Evolutionary conservation across 1,140 invertebrate species (phyloP), one percentile per base, ranked within the genome.

Genomic region (Drosophila carrolli): DNA sequence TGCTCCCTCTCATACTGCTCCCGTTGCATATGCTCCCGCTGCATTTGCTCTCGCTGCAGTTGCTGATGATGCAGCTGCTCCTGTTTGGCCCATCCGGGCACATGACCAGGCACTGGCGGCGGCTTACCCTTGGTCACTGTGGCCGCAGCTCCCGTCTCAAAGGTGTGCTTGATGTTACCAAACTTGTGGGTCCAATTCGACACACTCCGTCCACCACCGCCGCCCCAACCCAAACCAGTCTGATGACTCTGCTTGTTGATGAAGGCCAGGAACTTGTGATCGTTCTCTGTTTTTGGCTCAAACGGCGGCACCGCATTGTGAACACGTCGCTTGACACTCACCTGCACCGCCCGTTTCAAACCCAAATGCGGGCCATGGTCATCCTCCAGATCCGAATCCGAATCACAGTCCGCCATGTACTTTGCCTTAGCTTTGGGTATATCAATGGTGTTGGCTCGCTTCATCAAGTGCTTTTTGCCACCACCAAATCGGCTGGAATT

Each of bases 371-470:
- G 84, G 19, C 83, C 92, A 56, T 71, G 90, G 62, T 56, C 91
- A 4, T 90, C 79, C 65, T 93, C 78, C 90, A 74, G 32, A 13
- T 92, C 91, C 10, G 91, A 91, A 51, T 92, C 91, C 8, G 73
- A 89, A 32, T 92, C 91, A 40, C 85, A 78, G 13, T 92, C 81
- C 2, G 68, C 44, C 46, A 72, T 77, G 5, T 77, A 91, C 55
- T 83, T 90, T 23, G 72, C 72, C 53, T 91, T 90, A 0, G 78
- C 95, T 85, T 96, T 96, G 1, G 96, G 96, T 84, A 97, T 97
- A 82, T 97, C 96, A 66, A 97, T 97, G 2, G 97, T 97, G 65
- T 97, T 97, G 0, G 96, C 96, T 23, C 97, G 93, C 93, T 97
- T 97, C 94, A 97, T 97, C 75, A 96, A 95, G 4, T 95, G 93